Conservation (phyloP, 2,888 invertebrate species). For the Polymixis lichenea region DNA sequence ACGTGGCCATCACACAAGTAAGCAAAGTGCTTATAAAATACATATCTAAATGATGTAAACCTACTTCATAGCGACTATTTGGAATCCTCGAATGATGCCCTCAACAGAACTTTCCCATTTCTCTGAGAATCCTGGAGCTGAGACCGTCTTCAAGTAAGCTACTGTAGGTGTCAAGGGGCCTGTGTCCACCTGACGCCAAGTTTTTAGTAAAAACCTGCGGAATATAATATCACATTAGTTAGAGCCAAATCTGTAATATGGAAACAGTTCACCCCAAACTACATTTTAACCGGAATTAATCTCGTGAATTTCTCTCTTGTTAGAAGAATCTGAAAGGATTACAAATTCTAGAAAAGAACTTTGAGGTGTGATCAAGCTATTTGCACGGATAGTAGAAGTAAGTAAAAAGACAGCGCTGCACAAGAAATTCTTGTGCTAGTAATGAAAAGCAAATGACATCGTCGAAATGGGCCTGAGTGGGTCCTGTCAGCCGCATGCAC, state of each 20-base stretch:
- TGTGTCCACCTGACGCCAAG: slow-evolving; percentile 92
- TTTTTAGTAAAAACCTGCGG: slow-evolving; percentile 93
- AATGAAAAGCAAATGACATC: background rate
- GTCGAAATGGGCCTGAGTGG: too few species aligned
- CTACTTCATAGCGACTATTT: slow-evolving; percentile 92
- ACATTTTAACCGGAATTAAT: background rate
- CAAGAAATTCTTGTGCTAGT: background rate
- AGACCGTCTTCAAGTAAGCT: slow-evolving; percentile 90
- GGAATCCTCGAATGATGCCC: slow-evolving; percentile 90
- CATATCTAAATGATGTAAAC: slow-evolving; percentile 26
- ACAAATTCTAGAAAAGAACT: background rate
- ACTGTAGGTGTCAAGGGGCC: slow-evolving; percentile 92
- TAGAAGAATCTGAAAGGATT: background rate
- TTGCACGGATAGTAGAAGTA: background rate
- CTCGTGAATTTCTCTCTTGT: background rate
- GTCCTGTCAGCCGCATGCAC: too few species aligned
- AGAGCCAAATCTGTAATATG: background rate
- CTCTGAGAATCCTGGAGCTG: slow-evolving; percentile 65
- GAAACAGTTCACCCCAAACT: background rate
- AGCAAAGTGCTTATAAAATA: background rate
- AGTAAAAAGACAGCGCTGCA: background rate
- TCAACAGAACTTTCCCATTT: slow-evolving; percentile 87
- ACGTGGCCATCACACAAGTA: too few species aligned
- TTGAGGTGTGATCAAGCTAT: too few species aligned
- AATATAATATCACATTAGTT: background rate